Evolutionary conservation across 2,888 invertebrate species (phyloP).

Genomic region (Ectemnius cavifrons): DNA sequence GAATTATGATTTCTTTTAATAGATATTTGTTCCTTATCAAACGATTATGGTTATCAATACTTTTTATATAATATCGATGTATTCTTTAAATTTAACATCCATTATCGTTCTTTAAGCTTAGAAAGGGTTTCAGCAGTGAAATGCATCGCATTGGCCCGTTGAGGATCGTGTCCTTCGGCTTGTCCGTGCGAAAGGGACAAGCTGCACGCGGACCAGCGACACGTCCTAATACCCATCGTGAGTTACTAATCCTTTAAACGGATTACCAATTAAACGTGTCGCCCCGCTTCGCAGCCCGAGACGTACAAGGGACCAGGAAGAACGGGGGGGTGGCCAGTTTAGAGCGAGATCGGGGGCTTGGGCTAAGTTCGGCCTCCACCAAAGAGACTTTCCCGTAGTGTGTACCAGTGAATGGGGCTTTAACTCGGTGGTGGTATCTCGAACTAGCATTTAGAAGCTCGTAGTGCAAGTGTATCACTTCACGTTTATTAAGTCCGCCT

Average conservation of each 20-base stretch:
- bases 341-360: conserved; percentile 19
- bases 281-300: conserved; percentile 57
- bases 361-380: conserved; percentile 42
- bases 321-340: neutral
- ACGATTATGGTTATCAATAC: neutral
- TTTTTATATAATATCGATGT: neutral
- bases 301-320: conserved; percentile 41
- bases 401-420: conserved; percentile 11
- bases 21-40: too few species aligned
- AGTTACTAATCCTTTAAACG: conserved; percentile 77
- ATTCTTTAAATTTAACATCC: neutral
- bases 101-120: neutral
- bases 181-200: conserved; percentile 72
- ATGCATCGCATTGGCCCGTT: conserved; percentile 46
- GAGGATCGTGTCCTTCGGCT: conserved; percentile 66
- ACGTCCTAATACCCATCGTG: conserved; percentile 74
- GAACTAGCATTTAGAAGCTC: too few species aligned
- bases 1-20: too few species aligned
- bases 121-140: conserved; percentile 6
- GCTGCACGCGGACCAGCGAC: conserved; percentile 70
- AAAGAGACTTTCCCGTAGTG: conserved; percentile 5
- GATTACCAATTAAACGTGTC: conserved; percentile 77
- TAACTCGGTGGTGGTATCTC: conserved; percentile 9
- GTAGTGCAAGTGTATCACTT: too few species aligned
- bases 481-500: too few species aligned